Evolutionary conservation across 2,113 vertebrate genomes (phyloP).

Genomic region (Lates calcarifer): DNA sequence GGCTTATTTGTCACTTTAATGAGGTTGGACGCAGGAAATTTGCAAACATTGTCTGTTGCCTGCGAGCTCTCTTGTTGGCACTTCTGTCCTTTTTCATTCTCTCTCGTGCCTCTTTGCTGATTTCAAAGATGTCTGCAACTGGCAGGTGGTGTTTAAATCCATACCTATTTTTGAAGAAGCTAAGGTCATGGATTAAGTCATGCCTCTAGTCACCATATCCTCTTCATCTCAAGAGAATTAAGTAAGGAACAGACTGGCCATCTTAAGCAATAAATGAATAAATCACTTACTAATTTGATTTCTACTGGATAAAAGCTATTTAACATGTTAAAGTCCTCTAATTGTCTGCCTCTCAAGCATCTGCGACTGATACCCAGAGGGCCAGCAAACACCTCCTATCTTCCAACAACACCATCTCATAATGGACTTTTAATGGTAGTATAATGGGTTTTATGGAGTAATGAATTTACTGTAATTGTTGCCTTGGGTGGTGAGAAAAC

Average conservation of each 20-base stretch:
- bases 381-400: constrained; percentile 66
- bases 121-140: not conserved
- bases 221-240: not conserved
- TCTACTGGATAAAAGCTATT: constrained; percentile 57
- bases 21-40: constrained; percentile 43
- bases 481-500: constrained; percentile 67
- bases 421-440: constrained; percentile 77
- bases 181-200: not conserved
- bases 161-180: not conserved
- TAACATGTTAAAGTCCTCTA: constrained; percentile 62
- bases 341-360: constrained; percentile 69
- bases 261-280: constrained; percentile 36
- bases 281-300: constrained; percentile 59
- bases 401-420: constrained; percentile 69
- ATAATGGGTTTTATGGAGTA: constrained; percentile 76
- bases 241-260: not conserved
- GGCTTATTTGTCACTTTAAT: constrained; percentile 69
- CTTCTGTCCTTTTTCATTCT: constrained; percentile 10
- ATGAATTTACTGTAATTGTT: constrained; percentile 76
- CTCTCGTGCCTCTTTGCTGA: constrained; percentile 10
- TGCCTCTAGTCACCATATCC: not conserved
- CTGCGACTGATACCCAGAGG: constrained; percentile 72
- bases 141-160: constrained; percentile 28
- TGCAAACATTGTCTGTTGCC: constrained; percentile 41
- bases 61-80: constrained; percentile 11